Evolutionary conservation across 2,113 vertebrate genomes (phyloP), one percentile per base, ranked within the genome.

Genomic region (Paracanthobrama guichenoti): DNA sequence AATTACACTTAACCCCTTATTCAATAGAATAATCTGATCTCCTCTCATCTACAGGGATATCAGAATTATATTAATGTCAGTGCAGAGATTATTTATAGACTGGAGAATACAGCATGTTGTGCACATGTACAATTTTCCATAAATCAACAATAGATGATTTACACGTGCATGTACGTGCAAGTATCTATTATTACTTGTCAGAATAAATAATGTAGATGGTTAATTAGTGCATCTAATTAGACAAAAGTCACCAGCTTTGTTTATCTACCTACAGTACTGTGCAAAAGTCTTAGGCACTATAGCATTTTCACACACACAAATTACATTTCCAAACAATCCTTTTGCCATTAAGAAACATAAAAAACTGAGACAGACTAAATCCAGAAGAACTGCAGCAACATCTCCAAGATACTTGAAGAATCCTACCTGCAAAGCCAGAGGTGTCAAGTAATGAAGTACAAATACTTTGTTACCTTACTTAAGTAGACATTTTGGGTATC

Each of bases 21-120:
- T 84, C 48, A 86, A 86, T 46, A 79, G 89, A 86, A 76, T 88
- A 82, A 90, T 91, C 87, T 88, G 71, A 91, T 90, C 88, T 87
- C n/a, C 31, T 89, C 85, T 87, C 50, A 89, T 93, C 89, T 84
- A 62, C 73, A 57, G 77, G 35, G 83, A 71, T 59, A 60, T 84
- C 18, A 66, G 72, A 83, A 75, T 75, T 83, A 57, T 64, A 66
- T 35, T 53, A 53, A 64, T 78, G 64, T 64, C 59, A 42, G 46
- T 28, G 50, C 8, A 18, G 22, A 50, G 42, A 44, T 13, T 20
- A 39, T 62, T 53, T 22, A 35, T 28, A 69, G 62, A 14, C 64
- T 35, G 46, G 46, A 62, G 10, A 66, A 55, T 57, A 24, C 50
- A 67, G 78, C 42, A 22, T 66, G 60, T 67, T 77, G 44, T 83